Percentiles rank a stretch among this genome's conserved stretches.
phyloP scores from a whole-genome alignment of 2,113 vertebrate genomes.

The Trichomycterus rosablanca region DNA sequence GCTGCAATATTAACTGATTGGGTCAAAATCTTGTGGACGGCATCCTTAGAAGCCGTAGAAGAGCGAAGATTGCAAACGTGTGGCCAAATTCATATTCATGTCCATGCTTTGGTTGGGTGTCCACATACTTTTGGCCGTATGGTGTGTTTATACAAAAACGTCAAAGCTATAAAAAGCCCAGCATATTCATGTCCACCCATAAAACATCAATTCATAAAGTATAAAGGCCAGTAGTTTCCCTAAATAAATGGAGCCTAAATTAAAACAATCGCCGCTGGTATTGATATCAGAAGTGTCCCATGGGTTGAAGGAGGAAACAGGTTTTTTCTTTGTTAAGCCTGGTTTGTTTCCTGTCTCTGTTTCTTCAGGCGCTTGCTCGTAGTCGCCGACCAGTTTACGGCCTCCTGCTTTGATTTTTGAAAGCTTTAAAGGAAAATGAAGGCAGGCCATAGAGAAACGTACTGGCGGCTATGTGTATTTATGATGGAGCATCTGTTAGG shows the following conservation, averaged over 20 bases:
- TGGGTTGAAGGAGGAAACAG: conserved; percentile 42
- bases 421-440: conserved; percentile 27
- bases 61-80: no score
- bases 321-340: conserved; percentile 42
- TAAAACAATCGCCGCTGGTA: conserved; percentile 38
- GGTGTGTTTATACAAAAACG: no score
- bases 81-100: no score
- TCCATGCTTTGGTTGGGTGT: no score
- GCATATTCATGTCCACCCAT: conserved; percentile 26
- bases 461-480: background rate
- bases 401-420: conserved; percentile 26
- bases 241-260: conserved; percentile 38
- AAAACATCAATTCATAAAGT: conserved; percentile 32
- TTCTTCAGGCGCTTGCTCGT: conserved; percentile 23
- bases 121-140: no score
- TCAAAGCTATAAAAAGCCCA: conserved; percentile 30
- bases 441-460: background rate
- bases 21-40: no score
- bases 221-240: conserved; percentile 27
- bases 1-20: no score
- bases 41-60: no score
- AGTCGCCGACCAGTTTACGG: conserved; percentile 32
- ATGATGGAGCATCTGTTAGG: conserved; percentile 6
- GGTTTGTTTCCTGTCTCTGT: conserved; percentile 45
- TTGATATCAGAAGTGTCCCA: conserved; percentile 33